phyloP scores from a whole-genome alignment of 2,888 invertebrate genomes.

The Lypha dubia region DNA sequence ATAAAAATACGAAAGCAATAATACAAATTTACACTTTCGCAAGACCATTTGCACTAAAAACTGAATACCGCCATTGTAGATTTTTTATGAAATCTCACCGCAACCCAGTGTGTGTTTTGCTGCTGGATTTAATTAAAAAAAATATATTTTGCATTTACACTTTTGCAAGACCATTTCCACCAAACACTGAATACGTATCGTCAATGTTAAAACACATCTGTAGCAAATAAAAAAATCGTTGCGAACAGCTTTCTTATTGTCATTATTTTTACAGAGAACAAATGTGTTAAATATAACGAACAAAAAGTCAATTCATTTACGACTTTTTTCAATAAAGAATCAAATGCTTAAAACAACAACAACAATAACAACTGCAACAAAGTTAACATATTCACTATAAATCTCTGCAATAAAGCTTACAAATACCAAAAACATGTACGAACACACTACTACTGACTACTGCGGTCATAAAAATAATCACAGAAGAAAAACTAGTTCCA shows the following conservation, averaged over 20 bases:
- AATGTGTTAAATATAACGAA: conserved; percentile 37
- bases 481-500: conserved; percentile 77
- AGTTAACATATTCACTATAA: conserved; percentile 35
- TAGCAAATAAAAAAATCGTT: background rate
- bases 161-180: too few species aligned
- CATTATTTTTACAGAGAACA: conserved; percentile 2
- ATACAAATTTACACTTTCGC: too few species aligned
- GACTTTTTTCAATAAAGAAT: conserved; percentile 32
- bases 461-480: background rate
- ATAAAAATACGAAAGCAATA: too few species aligned
- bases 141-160: too few species aligned
- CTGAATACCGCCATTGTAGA: too few species aligned
- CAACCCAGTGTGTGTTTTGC: too few species aligned
- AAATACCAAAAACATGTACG: conserved; percentile 21
- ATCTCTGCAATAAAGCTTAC: conserved; percentile 11
- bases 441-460: conserved; percentile 18
- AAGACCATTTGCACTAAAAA: too few species aligned
- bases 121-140: too few species aligned
- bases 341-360: conserved; percentile 8
- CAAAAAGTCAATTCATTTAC: conserved; percentile 73
- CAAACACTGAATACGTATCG: too few species aligned
- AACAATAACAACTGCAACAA: background rate
- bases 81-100: too few species aligned
- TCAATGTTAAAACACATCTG: background rate
- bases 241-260: background rate